Percentiles rank a stretch among this genome's conserved stretches.
Conservation (phyloP, 2,797 vertebrate species). For the Phaenicophaeus curvirostris region DNA sequence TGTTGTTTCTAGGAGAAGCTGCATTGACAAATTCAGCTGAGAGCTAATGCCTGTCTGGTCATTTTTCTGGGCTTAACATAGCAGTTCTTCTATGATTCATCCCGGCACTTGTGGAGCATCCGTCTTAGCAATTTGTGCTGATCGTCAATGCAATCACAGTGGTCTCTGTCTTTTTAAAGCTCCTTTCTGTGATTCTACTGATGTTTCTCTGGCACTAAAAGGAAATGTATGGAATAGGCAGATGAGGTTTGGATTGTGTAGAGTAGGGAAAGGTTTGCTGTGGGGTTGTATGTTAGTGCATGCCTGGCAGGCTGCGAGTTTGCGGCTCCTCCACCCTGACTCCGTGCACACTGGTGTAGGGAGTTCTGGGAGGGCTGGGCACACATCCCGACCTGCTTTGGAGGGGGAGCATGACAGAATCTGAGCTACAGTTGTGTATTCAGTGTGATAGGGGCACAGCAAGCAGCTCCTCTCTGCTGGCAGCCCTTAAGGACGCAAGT, state of each 20-base stretch:
- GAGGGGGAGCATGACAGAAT: background rate
- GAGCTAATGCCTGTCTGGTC: background rate
- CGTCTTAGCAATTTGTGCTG: rapidly evolving
- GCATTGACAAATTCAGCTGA: background rate
- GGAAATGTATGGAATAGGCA: rapidly evolving
- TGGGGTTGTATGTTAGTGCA: rapidly evolving
- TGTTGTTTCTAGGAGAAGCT: background rate
- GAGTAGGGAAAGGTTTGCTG: background rate
- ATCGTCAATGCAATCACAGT: background rate
- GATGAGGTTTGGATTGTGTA: rapidly evolving
- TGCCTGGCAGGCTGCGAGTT: background rate
- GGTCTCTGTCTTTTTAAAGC: background rate
- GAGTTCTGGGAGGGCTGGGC: background rate
- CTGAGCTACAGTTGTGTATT: background rate
- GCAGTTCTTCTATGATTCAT: background rate
- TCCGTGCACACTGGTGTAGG: background rate
- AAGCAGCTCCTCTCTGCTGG: background rate
- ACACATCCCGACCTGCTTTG: background rate
- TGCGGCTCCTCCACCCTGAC: background rate
- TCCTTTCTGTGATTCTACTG: background rate
- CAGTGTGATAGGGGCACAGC: background rate
- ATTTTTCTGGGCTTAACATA: background rate
- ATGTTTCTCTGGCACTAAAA: background rate
- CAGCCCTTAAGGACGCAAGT: background rate
- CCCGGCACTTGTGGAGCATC: background rate